Evolutionary conservation across 2,797 vertebrate genomes (phyloP), one percentile per base, ranked within the genome.

Genomic region (Parauchenoglanis punctatus): DNA sequence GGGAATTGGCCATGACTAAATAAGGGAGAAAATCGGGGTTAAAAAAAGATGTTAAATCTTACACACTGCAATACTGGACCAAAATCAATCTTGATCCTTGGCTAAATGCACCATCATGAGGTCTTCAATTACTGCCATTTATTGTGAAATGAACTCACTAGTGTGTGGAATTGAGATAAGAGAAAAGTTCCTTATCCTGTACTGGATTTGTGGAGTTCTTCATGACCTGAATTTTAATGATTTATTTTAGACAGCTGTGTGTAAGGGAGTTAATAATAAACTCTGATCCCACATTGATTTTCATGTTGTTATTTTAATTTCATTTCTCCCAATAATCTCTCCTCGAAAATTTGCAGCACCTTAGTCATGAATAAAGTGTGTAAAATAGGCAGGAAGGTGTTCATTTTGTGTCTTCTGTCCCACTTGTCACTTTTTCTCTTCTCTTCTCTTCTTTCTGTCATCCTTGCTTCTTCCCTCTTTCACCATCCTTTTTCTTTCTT

Each of bases 61-160:
- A 25, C 54, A 35, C 7, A 49, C 58, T 31, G 72, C 56, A 46
- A 13, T 1, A 73, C 65, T 73, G 23, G 35, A 25, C 56, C 70
- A 18, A 75, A 76, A 75, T 85, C 84, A 63, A 65, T 76, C 72
- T 61, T 85, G 84, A 46, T 49, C 83, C 61, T 65, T 49, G 72
- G 70, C 56, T 59, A 85, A 85, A 28, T 11, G 40, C 56, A 17
- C 63, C 70, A 65, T 61, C 13, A 73, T 28, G 73, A 76, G 68
- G 44, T 28, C 85, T 82, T 82, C 44, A 82, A 82, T 86, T 82
- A 49, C 3, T 61, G 40, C 18, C 67, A 49, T 81, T 86, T 86
- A 72, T 73, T 72, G 54, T 31, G n/a, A 86, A 61, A 20, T 72
- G 40, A 75, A 80, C 25, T 46, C 35, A 44, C 15, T 28, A 31